A percentile compares a stretch with the other conserved stretches of the same genome.
These are phyloP conservation scores for Anoplophora glabripennis DNA, from an alignment of 1,140 invertebrate genomes.

Conservation along the genomic window DNA sequence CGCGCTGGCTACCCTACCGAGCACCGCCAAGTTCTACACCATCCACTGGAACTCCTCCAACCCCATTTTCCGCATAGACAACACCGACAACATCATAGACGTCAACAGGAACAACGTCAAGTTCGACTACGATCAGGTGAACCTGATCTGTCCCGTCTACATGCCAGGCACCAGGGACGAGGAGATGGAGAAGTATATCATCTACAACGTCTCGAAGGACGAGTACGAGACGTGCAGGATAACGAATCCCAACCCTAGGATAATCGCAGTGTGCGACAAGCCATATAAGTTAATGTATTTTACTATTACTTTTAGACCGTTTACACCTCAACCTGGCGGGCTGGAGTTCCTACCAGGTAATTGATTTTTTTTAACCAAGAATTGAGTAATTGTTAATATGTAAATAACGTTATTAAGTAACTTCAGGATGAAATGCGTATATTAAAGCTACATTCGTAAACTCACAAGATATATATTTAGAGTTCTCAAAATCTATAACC, in stretches of 20 bases:
- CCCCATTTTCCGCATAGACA: constrained; percentile 92
- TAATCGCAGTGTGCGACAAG: constrained; percentile 94
- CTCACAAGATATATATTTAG: too few relatives aligned
- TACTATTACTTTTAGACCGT: constrained; percentile 94
- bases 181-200: constrained; percentile 89
- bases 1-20: constrained; percentile 36
- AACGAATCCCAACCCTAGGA: constrained; percentile 87
- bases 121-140: constrained; percentile 91
- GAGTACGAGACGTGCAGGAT: constrained; percentile 94
- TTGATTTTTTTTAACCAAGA: neutral
- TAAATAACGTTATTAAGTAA: too few relatives aligned
- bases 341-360: constrained; percentile 80
- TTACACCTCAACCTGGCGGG: constrained; percentile 91
- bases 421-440: too few relatives aligned
- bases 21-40: constrained; percentile 45
- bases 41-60: constrained; percentile 50
- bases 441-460: too few relatives aligned
- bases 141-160: constrained; percentile 93
- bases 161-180: constrained; percentile 81
- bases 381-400: too few relatives aligned
- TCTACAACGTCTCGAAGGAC: constrained; percentile 94
- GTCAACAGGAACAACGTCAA: constrained; percentile 91
- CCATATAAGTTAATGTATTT: constrained; percentile 92
- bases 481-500: too few relatives aligned
- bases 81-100: constrained; percentile 95